phyloP scores from a whole-genome alignment of 2,797 vertebrate genomes.

The Neosalanx taihuensis region DNA sequence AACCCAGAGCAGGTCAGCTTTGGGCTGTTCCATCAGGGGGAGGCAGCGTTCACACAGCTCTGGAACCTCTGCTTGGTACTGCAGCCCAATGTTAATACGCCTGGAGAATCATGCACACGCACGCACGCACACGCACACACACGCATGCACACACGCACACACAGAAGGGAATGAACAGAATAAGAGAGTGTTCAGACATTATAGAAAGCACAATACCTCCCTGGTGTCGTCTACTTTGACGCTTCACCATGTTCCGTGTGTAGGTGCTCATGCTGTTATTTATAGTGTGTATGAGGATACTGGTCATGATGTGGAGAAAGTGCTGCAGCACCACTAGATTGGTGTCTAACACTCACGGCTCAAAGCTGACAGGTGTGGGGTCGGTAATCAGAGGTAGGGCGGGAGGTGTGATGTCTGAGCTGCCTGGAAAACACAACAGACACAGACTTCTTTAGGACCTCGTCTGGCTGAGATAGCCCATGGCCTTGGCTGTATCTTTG shows the following conservation, averaged over 20 bases:
- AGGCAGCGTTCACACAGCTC: constrained; percentile 68
- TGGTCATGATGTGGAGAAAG: not conserved
- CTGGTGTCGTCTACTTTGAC: not conserved
- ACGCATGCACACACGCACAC: not conserved
- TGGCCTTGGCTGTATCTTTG: no score
- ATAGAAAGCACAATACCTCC: not conserved
- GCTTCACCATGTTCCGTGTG: not conserved
- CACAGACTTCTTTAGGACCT: no score
- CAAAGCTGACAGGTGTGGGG: constrained; percentile 86
- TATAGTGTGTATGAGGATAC: not conserved
- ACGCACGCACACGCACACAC: not conserved
- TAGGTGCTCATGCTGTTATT: not conserved
- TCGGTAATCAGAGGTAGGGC: constrained; percentile 82
- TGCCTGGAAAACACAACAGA: constrained; percentile 68
- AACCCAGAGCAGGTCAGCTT: constrained; percentile 86
- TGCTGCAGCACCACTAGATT: not conserved
- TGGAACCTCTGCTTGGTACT: constrained; percentile 86
- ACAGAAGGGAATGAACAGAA: not conserved
- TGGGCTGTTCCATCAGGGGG: constrained; percentile 77
- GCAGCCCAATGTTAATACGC: constrained; percentile 85
- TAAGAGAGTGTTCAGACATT: not conserved
- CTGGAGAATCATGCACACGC: constrained; percentile 52
- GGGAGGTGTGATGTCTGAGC: constrained; percentile 83
- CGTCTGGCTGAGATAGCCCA: no score
- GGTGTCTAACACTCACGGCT: constrained; percentile 80